phyloP scores from a whole-genome alignment of 2,888 invertebrate species.

The Xanthorhoe designata region DNA sequence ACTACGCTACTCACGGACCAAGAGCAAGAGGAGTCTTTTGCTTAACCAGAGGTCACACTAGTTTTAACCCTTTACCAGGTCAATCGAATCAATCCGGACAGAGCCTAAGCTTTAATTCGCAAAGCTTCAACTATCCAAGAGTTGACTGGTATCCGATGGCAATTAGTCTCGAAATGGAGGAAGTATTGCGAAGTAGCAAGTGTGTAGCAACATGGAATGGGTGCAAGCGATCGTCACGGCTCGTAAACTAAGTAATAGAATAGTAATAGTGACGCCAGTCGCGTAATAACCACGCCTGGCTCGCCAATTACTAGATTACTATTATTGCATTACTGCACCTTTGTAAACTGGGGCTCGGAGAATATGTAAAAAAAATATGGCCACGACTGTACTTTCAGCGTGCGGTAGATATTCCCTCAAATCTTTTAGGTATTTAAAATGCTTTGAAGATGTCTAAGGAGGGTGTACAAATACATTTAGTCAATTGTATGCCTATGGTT shows the following conservation, averaged over 20 bases:
- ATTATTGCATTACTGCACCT: neutral
- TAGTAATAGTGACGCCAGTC: conserved; percentile 4
- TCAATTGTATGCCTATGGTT: too few relatives aligned
- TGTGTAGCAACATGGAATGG: conserved; percentile 14
- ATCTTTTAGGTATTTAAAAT: too few relatives aligned
- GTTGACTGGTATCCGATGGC: conserved; percentile 3
- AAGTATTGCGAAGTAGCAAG: conserved; percentile 5
- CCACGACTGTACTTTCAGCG: neutral
- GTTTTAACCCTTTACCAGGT: too few relatives aligned
- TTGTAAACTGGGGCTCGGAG: neutral
- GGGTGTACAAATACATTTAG: too few relatives aligned
- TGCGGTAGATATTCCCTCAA: too few relatives aligned
- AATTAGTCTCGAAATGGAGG: conserved; percentile 11
- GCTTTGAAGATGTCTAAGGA: too few relatives aligned
- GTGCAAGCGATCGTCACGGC: conserved; percentile 3
- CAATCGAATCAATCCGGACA: too few relatives aligned
- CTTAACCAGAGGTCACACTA: too few relatives aligned
- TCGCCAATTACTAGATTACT: neutral
- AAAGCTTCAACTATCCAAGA: neutral
- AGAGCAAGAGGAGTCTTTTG: too few relatives aligned
- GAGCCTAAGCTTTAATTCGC: too few relatives aligned
- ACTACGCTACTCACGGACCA: too few relatives aligned
- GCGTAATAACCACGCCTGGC: neutral
- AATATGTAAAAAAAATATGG: too few relatives aligned
- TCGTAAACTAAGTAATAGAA: conserved; percentile 7